Base-by-base conservation (phyloP, 1,140 invertebrate genomes). In the Orchesella cincta region DNA sequence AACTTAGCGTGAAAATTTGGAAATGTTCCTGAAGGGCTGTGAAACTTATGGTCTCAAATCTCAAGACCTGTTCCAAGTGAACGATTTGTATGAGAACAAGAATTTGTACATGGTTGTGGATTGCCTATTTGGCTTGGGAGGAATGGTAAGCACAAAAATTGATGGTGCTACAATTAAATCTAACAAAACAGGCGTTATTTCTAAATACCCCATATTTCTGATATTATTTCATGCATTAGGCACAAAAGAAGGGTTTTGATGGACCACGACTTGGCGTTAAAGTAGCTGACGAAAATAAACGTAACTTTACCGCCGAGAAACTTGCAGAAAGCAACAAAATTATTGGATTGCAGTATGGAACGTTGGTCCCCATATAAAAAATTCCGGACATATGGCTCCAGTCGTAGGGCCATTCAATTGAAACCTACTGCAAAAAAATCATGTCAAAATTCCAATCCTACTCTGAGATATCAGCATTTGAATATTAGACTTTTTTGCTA, bases 11-110 rank as follows among this genome's bases (percentile, higher is more conserved):
- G 90, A 91, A 84, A 91, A 91, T 83, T 85, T 91, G 39, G 90
- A 90, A 81, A 87, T 89, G 82, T 91, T 91, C 84, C 83, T 91
- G 79, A 89, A 89, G 83, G 89, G 87, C 12, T 88, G 87, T 76
- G 87, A 89, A 80, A 81, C 81, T 5, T 91, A 89, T 82, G 90
- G 90, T 1, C 86, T 91, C 1, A 87, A 88, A 77, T 86, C 88
- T 62, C 85, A 85, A 78, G 88, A 89, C 80, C 84, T 90, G n/a
- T 91, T 91, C 83, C 90, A 90, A 85, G 90, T 90, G 26, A 89
- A 90, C 77, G 90, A 91, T 83, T 84, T 91, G 34, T 91, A 89
- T 83, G 90, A 91, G 84, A 87, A 88, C 79, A 89, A 89, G 81
- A 90, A 90, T 82, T 85, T 90, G 80, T 89, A 89, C 82, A 89